phyloP scores from a whole-genome alignment of 2,888 invertebrate genomes.

The Acanthosoma haemorrhoidale region DNA sequence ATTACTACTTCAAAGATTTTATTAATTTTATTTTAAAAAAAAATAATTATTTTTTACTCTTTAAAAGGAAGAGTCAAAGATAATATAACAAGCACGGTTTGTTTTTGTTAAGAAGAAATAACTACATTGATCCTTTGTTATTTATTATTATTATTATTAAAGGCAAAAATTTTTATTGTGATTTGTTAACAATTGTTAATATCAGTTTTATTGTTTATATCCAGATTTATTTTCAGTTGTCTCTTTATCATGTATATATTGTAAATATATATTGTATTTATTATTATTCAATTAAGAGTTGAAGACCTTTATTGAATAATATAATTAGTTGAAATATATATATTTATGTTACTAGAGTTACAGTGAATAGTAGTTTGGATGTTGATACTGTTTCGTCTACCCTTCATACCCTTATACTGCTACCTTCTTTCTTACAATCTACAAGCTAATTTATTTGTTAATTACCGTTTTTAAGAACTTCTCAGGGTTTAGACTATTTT shows the following conservation, averaged over 20 bases:
- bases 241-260: not conserved
- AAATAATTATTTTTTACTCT: too few species aligned
- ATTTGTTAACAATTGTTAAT: too few species aligned
- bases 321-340: not conserved
- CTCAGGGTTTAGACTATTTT: not conserved
- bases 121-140: too few species aligned
- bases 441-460: not conserved
- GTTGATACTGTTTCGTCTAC: not conserved
- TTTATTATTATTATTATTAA: too few species aligned
- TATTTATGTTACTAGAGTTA: not conserved
- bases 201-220: too few species aligned
- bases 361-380: not conserved
- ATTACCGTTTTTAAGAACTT: not conserved
- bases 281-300: not conserved
- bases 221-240: not conserved
- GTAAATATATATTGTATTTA: conserved; percentile 2
- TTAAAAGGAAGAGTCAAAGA: too few species aligned
- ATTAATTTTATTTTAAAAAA: too few species aligned
- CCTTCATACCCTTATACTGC: too few species aligned
- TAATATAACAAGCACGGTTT: too few species aligned
- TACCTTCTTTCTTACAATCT: not conserved
- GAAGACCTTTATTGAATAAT: not conserved
- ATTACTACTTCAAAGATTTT: too few species aligned
- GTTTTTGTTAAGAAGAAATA: too few species aligned
- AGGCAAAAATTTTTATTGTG: too few species aligned